A percentile compares a stretch with the other conserved stretches of the same genome.
phyloP scores from a whole-genome alignment of 64 coral and sea anemone genomes.

The Montipora sp. region DNA sequence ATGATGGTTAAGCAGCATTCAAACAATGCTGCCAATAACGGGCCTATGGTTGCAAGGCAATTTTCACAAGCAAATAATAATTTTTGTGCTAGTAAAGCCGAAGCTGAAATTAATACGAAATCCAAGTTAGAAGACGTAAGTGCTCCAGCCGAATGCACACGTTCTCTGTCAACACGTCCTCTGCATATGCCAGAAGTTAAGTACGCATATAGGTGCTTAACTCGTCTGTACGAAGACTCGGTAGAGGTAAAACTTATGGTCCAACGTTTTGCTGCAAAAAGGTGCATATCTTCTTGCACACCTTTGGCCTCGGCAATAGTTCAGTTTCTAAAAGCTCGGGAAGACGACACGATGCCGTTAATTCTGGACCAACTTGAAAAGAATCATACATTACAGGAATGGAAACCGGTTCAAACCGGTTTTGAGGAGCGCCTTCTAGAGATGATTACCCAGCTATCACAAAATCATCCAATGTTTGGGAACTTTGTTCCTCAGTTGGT shows the following conservation, averaged over 20 bases:
- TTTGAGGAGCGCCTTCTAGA: constrained; percentile 68
- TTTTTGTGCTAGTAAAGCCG: background rate
- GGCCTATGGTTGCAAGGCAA: background rate
- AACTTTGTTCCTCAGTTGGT: constrained; percentile 35
- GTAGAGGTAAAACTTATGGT: constrained; percentile 38
- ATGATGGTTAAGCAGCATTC: background rate
- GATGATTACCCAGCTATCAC: constrained; percentile 27
- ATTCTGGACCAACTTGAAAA: constrained; percentile 29
- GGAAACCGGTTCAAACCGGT: constrained; percentile 55
- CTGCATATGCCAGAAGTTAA: background rate
- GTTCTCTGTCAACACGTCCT: constrained; percentile 37
- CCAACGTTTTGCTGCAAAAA: constrained; percentile 36
- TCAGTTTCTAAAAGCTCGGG: constrained; percentile 47
- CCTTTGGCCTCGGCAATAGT: constrained; percentile 61
- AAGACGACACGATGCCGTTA: constrained; percentile 49
- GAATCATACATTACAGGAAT: background rate
- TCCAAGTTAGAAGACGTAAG: background rate
- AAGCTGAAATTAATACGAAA: background rate
- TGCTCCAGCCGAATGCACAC: background rate
- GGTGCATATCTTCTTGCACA: constrained; percentile 59
- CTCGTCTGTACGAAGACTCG: constrained; percentile 23
- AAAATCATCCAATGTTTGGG: constrained; percentile 19
- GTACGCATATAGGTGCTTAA: constrained; percentile 50
- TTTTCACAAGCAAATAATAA: background rate
- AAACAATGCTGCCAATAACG: background rate